Evolutionary conservation across 2,113 vertebrate genomes (phyloP).

Genomic region (Cyanoderma ruficeps): DNA sequence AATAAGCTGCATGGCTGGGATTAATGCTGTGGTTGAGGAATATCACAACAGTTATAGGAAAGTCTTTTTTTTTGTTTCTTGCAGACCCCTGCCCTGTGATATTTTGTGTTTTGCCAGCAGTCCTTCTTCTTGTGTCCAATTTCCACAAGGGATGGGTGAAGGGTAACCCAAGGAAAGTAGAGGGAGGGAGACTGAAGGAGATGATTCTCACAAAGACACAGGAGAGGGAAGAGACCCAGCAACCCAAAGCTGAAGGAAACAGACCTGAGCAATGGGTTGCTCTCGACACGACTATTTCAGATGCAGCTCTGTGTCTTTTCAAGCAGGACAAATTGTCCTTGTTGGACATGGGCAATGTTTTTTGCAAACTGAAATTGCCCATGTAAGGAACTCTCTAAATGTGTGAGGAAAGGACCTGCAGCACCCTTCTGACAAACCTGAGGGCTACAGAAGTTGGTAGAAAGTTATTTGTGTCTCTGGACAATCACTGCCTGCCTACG

Average conservation of each 20-base stretch:
- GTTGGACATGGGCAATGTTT: background rate
- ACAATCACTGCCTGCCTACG: rapidly evolving
- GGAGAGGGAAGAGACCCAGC: background rate
- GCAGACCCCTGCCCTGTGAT: background rate
- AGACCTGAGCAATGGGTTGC: background rate
- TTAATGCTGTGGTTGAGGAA: background rate
- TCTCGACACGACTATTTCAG: background rate
- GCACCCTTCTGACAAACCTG: background rate
- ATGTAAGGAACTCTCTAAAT: background rate
- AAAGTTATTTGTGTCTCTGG: background rate
- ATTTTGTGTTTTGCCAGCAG: background rate
- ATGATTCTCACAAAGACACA: background rate
- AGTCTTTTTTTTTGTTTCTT: background rate
- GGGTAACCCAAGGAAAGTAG: background rate
- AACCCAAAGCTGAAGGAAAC: background rate
- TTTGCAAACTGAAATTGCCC: background rate
- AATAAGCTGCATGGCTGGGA: background rate
- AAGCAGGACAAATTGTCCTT: background rate
- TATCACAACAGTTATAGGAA: background rate
- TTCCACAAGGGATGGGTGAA: background rate
- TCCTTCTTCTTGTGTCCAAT: background rate
- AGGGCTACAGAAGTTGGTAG: background rate
- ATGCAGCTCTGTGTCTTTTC: background rate
- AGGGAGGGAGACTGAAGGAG: background rate
- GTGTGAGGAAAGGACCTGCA: background rate